Percentiles rank a stretch among this genome's conserved stretches.
These are phyloP conservation scores for Napeogenes sylphis DNA, from an alignment of 2,888 invertebrate genomes.

Conservation along the genomic window DNA sequence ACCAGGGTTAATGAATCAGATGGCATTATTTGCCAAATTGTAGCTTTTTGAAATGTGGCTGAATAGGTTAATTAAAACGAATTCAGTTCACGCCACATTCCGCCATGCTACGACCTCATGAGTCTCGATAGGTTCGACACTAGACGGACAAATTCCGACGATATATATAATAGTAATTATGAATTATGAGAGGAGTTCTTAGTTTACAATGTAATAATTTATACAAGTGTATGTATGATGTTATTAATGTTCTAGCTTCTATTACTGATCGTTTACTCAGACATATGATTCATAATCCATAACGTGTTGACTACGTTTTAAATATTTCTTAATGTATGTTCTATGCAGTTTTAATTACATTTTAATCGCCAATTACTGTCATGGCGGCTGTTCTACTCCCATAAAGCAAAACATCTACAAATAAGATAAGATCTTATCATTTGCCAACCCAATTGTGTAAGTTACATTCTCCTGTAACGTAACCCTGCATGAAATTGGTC, in stretches of 20 bases:
- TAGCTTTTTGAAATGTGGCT: conserved; percentile 13
- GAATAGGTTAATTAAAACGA: background rate
- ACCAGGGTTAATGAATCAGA: conserved; percentile 28
- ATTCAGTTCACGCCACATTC: no score
- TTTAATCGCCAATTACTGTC: background rate
- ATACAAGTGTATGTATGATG: no score
- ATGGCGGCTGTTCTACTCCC: background rate
- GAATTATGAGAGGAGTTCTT: no score
- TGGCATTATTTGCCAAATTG: conserved; percentile 21
- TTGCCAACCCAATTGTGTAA: conserved; percentile 25
- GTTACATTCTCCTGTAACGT: background rate
- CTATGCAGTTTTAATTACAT: no score
- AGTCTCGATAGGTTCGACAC: no score
- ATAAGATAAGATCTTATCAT: conserved; percentile 25
- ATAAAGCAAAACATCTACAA: conserved; percentile 11
- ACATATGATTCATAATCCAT: no score
- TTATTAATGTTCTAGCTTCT: conserved; percentile 11
- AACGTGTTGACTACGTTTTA: no score
- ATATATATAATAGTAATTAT: no score
- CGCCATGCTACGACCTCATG: no score
- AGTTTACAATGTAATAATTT: no score
- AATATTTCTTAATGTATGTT: no score
- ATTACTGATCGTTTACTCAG: background rate
- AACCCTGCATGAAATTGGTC: background rate
- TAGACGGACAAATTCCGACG: no score